phyloP scores from a whole-genome alignment of 2,797 vertebrate species.

The Chaenodraco wilsoni region DNA sequence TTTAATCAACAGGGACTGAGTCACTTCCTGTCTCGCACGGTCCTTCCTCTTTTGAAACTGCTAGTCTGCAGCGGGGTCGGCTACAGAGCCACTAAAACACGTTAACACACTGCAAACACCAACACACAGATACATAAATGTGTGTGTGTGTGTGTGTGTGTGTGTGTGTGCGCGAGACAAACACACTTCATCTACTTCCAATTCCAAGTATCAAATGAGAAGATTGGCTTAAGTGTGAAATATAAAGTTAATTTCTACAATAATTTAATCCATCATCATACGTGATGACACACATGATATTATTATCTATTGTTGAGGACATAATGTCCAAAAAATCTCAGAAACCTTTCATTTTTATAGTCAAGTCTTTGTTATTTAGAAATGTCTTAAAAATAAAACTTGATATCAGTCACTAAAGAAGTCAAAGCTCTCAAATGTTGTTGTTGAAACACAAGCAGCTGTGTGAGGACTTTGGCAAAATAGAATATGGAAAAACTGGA shows the following conservation, averaged over 20 bases:
- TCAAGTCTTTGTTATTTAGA: no score
- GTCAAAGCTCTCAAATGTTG: not conserved
- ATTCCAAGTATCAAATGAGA: not conserved
- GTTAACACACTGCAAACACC: not conserved
- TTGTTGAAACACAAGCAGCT: not conserved
- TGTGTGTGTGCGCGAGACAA: not conserved
- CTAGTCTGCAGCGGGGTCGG: conserved; percentile 10
- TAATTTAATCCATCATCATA: not conserved
- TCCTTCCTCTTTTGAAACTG: conserved; percentile 71
- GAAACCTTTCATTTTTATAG: not conserved
- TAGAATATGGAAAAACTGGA: not conserved
- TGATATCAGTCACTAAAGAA: not conserved
- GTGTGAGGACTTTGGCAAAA: not conserved
- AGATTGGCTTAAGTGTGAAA: not conserved
- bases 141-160: no score
- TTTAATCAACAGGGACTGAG: conserved; percentile 81
- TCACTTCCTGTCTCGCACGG: conserved; percentile 84
- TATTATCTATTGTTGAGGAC: not conserved
- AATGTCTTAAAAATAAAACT: not conserved
- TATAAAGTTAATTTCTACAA: no score
- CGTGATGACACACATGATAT: not conserved
- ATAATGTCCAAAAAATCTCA: not conserved
- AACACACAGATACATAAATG: not conserved
- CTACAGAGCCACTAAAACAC: not conserved
- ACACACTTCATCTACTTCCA: not conserved